Percentiles rank a stretch among this genome's conserved stretches.
Conservation (phyloP, 2,888 invertebrate genomes). For the Coelinius sp. region DNA sequence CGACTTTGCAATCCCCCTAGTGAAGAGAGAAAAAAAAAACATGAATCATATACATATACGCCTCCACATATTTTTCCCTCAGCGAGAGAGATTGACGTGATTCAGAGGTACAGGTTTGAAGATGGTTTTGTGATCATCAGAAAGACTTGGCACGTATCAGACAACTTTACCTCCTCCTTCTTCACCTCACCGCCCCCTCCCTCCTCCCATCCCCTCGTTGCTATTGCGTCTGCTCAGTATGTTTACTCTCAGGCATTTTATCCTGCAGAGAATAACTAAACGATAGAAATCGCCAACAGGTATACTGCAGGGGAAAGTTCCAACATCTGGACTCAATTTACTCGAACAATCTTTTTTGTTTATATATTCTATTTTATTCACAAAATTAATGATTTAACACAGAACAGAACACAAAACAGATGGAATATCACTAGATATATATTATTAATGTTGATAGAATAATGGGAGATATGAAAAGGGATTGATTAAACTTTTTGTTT, state of each 20-base stretch:
- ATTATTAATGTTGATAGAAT: too few species aligned
- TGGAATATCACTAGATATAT: too few species aligned
- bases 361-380: not conserved
- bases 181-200: not conserved
- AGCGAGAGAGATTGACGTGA: conserved; percentile 1
- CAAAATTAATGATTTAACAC: not conserved
- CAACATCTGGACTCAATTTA: not conserved
- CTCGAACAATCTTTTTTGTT: not conserved
- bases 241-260: not conserved
- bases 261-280: not conserved
- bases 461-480: too few species aligned
- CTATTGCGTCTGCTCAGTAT: not conserved
- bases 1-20: not conserved
- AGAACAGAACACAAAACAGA: not conserved
- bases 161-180: too few species aligned
- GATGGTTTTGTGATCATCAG: not conserved
- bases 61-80: conserved; percentile 4
- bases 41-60: conserved; percentile 3
- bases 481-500: too few species aligned
- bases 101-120: not conserved
- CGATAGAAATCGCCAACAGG: conserved; percentile 17
- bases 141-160: conserved; percentile 5
- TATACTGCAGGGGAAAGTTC: conserved; percentile 5
- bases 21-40: not conserved
- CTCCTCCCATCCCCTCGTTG: not conserved